Base-by-base conservation (phyloP, 2,888 invertebrate genomes). In the Synanthedon formicaeformis region DNA sequence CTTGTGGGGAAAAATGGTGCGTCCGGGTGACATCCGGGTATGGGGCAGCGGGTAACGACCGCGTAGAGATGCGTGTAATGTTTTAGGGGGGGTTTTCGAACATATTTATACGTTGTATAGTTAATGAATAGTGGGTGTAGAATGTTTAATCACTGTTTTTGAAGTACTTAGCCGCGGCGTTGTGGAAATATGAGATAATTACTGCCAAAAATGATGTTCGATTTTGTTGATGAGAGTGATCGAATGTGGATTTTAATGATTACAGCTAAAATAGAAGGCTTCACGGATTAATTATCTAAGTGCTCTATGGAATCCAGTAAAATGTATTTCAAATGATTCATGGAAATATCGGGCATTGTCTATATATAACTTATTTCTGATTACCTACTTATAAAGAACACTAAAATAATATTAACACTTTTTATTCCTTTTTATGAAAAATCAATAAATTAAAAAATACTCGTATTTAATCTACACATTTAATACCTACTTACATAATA, bases 1-100 rank as follows among this genome's bases (percentile, higher is more conserved):
- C 86, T 86, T 85, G 80, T 66, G 73, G 76, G 83, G 77, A 82
- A 83, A 85, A 85, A 81, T 79, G 73, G 75, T 83, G 85, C 81
- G 83, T 81, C 69, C 60, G 77, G 73, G 73, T 55, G 67, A 60
- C 58, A 51, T 58, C 58, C 70, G 69, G 66, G 67, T 55, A 57
- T 54, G 65, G 65, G 63, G 64, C 63, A 64, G 58, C 55, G 73
- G 71, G 65, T 67, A 66, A 73, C 68, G 70, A 69, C 70, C 74
- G 76, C 71, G 73, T 68, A 64, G 68, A 68, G 68, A 68, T 83
- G 84, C 83, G 85, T 84, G 84, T 82, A 80, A 81, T 78, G 79
- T 80, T 78, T 79, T 81, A 78, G 81, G 81, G 82, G 81, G 75
- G 63, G 23, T 23, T 69, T 61, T 62, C 58, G 61, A 60, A 67